Base-by-base conservation (phyloP, 2,888 invertebrate species). In the Tortrix viridana region DNA sequence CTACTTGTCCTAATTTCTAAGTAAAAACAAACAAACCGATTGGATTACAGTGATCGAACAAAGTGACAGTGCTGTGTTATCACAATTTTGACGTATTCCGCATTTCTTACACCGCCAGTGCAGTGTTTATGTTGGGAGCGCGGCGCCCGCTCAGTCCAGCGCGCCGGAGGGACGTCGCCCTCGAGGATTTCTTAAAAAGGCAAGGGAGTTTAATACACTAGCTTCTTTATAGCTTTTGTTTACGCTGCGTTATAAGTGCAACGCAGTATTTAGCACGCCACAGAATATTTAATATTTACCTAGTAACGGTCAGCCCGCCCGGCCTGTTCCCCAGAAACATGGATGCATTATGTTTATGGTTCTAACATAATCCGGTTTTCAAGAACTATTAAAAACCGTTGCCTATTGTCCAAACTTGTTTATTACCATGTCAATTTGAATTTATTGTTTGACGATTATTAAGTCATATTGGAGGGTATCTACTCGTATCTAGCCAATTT, bases 41-140 rank as follows among this genome's bases (percentile, higher is more conserved):
- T 82, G 88, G 89, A 89, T 88, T 89, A 85, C 88, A 89, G 91
- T 91, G 91, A 74, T 72, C 71, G 74, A 81, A 81, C 74, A 67
- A 61, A 80, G 84, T 88, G 85, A 70, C 67, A 77, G 89, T 89
- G 89, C 65, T 76, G 88, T 89, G 89, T 78, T 61, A 53, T 46
- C 48, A 53, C 52, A 46, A 46, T 47, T 22, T 63, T 47, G 26
- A 52, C 53, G 41, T 71, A 77, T 76, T 80, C 73, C 77, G 77
- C 78, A 76, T 80, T 85, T 81, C 79, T 80, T 86, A 80, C 76
- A 80, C 75, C 81, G 82, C 85, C 86, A 84, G 90, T 91, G 89
- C 84, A 88, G 91, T 92, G 91, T 92, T 92, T 92, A 90, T 90
- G 90, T 91, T 86, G 82, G 82, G 80, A 86, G 80, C 85, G 87